These are phyloP conservation scores for Sinocyclocheilus grahami DNA, from an alignment of 2,113 vertebrate species.

Conservation along the genomic window DNA sequence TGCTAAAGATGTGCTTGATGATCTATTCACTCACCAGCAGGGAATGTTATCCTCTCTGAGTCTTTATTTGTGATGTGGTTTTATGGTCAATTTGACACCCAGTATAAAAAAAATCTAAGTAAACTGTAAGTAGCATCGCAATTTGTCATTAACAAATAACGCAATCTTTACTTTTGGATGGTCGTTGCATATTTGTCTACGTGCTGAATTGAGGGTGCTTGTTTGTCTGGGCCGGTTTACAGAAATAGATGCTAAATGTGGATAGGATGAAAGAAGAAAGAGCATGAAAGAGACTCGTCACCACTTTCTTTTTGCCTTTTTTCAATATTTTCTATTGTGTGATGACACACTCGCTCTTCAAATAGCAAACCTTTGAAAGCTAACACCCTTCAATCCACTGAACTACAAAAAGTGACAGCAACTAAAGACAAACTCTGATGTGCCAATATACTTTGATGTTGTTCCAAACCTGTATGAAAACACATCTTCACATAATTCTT, in stretches of 20 bases:
- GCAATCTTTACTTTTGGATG: not conserved
- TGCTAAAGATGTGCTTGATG: not conserved
- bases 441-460: not conserved
- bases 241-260: not conserved
- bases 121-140: slow-evolving; percentile 1
- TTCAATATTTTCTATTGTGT: not conserved
- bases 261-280: not conserved
- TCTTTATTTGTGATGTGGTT: not conserved
- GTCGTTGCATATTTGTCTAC: not conserved
- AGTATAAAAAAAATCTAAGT: slow-evolving; percentile 7
- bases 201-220: not conserved
- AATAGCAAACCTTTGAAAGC: not conserved
- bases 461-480: not conserved
- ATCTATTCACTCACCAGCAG: not conserved
- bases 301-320: not conserved
- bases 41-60: not conserved
- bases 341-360: not conserved
- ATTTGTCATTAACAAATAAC: slow-evolving; percentile 8
- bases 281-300: not conserved
- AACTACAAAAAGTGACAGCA: not conserved
- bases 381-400: not conserved
- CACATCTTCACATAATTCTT: not conserved
- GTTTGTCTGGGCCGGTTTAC: not conserved
- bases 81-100: slow-evolving; percentile 9
- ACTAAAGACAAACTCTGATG: not conserved